phyloP scores from a whole-genome alignment of 1,140 invertebrate genomes.

The Hylaeus volcanicus region DNA sequence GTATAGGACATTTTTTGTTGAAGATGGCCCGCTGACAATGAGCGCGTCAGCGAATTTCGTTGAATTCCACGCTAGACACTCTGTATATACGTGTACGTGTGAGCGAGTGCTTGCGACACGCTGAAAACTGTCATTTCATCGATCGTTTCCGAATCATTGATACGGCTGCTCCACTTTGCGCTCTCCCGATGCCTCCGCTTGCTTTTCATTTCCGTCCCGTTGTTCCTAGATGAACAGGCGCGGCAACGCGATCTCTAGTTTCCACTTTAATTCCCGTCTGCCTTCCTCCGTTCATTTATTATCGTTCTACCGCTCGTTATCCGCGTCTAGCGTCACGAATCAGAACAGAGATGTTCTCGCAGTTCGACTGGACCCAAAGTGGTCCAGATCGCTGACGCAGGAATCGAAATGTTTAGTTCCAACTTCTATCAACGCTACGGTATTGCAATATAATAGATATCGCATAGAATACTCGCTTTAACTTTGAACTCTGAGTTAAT shows the following conservation, averaged over 20 bases:
- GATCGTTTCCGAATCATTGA: conserved; percentile 40
- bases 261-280: conserved; percentile 16
- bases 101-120: neutral
- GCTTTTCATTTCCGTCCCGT: conserved; percentile 24
- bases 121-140: conserved; percentile 42
- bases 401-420: no score
- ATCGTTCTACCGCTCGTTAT: neutral
- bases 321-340: neutral
- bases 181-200: conserved; percentile 2
- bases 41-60: no score
- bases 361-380: neutral
- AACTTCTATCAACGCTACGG: no score
- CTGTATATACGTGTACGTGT: no score
- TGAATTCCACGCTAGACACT: no score
- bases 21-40: no score
- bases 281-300: neutral
- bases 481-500: no score
- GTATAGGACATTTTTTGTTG: no score
- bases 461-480: no score
- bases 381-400: no score
- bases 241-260: neutral
- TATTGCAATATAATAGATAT: no score
- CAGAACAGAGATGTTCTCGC: neutral
- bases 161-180: conserved; percentile 25
- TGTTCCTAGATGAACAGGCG: conserved; percentile 12